phyloP scores from a whole-genome alignment of 2,888 invertebrate genomes.

The Heterodera filipjevi region DNA sequence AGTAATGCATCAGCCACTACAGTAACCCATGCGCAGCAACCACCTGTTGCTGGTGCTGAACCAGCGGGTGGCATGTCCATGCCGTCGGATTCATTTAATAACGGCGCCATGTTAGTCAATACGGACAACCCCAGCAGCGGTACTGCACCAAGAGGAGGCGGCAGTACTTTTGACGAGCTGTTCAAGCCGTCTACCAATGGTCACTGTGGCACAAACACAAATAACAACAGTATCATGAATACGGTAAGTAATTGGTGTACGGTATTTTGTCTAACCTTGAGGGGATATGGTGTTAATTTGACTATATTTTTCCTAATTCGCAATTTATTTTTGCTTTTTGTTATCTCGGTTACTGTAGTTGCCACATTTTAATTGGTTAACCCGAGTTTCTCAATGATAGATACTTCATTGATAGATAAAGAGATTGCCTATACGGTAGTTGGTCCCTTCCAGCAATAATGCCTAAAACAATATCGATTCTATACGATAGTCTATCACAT shows the following conservation, averaged over 20 bases:
- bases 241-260: not conserved
- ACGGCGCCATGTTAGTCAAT: conserved; percentile 1
- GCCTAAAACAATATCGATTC: too few species aligned
- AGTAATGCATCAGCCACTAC: not conserved
- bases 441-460: too few species aligned
- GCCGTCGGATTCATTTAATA: not conserved
- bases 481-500: too few species aligned
- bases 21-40: conserved; percentile 6
- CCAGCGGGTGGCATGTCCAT: not conserved
- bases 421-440: too few species aligned
- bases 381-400: too few species aligned
- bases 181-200: not conserved
- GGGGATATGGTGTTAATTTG: too few species aligned
- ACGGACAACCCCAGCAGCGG: not conserved
- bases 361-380: too few species aligned
- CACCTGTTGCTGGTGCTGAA: not conserved
- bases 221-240: not conserved
- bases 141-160: not conserved
- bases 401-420: too few species aligned
- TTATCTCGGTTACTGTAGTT: too few species aligned
- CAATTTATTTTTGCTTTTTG: too few species aligned
- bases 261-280: too few species aligned
- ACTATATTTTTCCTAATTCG: too few species aligned
- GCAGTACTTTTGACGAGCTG: not conserved
- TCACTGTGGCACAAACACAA: not conserved